Conservation (phyloP, 2,888 invertebrate genomes). For the Gastracanthus pulcherrimus region DNA sequence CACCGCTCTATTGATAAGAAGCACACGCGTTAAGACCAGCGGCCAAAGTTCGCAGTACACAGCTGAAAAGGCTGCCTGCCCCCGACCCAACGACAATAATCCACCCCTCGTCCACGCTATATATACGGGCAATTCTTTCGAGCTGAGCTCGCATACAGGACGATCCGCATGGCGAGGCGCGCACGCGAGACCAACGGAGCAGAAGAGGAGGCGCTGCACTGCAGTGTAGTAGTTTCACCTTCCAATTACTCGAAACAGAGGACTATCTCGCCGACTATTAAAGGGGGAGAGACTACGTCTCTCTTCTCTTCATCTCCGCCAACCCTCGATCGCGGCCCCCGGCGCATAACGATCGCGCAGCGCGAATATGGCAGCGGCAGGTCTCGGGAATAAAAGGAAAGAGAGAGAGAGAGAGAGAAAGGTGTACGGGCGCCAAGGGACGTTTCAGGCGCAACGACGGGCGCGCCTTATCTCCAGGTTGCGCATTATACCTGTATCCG, state of each 20-base stretch:
- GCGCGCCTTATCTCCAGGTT: constrained; percentile 3
- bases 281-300: not conserved
- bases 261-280: constrained; percentile 35
- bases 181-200: not conserved
- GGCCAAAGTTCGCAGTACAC: too few species aligned
- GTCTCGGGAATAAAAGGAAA: not conserved
- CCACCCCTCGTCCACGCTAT: too few species aligned
- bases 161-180: not conserved
- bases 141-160: too few species aligned
- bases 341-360: constrained; percentile 10
- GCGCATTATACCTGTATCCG: too few species aligned
- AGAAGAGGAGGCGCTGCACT: not conserved
- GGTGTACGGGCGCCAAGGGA: constrained; percentile 38
- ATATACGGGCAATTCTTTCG: too few species aligned
- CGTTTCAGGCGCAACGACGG: not conserved
- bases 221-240: constrained; percentile 18
- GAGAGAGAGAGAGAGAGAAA: constrained; percentile 5
- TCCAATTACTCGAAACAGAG: constrained; percentile 47
- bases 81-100: not conserved
- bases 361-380: constrained; percentile 8
- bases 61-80: not conserved
- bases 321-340: constrained; percentile 8
- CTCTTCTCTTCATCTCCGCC: too few species aligned
- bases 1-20: not conserved
- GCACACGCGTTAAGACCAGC: not conserved